phyloP scores from a whole-genome alignment of 1,140 invertebrate genomes.

The Zaprionus lachaisei region DNA sequence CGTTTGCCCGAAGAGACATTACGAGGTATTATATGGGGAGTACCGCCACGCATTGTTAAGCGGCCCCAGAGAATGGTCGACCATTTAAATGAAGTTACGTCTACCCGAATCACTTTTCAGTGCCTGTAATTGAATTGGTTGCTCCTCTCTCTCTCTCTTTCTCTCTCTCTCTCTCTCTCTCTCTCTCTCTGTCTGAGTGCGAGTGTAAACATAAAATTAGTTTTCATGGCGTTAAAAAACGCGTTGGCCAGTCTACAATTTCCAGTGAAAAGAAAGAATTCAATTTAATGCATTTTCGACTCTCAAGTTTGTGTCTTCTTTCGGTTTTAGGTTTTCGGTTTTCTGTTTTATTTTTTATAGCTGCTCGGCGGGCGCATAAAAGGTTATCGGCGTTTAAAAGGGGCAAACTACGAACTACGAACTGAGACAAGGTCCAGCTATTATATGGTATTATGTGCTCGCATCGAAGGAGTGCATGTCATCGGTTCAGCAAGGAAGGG shows the following conservation, averaged over 20 bases:
- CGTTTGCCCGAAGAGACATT: slow-evolving; percentile 62
- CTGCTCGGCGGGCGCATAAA: slow-evolving; percentile 68
- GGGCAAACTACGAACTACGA: slow-evolving; percentile 50
- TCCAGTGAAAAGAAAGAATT: slow-evolving; percentile 58
- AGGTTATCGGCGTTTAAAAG: slow-evolving; percentile 80
- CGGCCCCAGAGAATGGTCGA: slow-evolving; percentile 33
- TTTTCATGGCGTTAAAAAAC: slow-evolving; percentile 81
- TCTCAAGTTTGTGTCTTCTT: slow-evolving; percentile 35
- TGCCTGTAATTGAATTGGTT: slow-evolving; percentile 73
- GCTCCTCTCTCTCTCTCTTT: neutral
- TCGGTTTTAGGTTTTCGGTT: slow-evolving; percentile 26
- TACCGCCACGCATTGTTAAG: slow-evolving; percentile 74
- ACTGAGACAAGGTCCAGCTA: slow-evolving; percentile 56
- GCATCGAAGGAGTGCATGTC: slow-evolving; percentile 28
- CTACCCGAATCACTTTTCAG: slow-evolving; percentile 53
- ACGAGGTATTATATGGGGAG: slow-evolving; percentile 50
- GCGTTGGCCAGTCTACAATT: slow-evolving; percentile 60
- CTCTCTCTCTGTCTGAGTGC: slow-evolving; percentile 22
- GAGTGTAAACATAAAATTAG: slow-evolving; percentile 78
- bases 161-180: neutral
- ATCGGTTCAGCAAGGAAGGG: slow-evolving; percentile 17
- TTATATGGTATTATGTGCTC: slow-evolving; percentile 75
- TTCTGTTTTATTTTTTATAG: slow-evolving; percentile 63
- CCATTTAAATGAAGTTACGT: slow-evolving; percentile 73
- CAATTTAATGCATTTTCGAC: slow-evolving; percentile 77